These are phyloP conservation scores for Boulengeromyrus knoepffleri DNA, from an alignment of 2,113 vertebrate species.

Conservation along the genomic window DNA sequence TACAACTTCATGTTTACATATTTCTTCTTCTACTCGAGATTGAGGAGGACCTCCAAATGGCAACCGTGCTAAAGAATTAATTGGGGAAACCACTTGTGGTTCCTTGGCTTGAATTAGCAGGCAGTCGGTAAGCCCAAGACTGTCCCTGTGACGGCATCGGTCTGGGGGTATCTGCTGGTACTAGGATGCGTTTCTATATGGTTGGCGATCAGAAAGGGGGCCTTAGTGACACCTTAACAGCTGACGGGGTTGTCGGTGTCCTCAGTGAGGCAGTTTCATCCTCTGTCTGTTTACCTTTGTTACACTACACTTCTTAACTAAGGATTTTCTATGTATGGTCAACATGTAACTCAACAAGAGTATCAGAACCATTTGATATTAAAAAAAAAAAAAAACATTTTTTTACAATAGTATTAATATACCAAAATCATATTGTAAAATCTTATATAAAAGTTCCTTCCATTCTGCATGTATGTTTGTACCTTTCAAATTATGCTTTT, in stretches of 20 bases:
- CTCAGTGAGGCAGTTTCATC: neutral
- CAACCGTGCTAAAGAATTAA: neutral
- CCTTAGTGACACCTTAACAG: neutral
- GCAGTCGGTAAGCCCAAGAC: neutral
- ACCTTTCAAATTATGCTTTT: conserved; percentile 15
- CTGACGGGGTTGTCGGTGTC: neutral
- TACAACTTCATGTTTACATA: conserved; percentile 35
- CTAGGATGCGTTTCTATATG: neutral
- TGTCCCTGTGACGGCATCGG: neutral
- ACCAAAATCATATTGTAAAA: conserved; percentile 31
- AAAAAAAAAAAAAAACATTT: conserved; percentile 35
- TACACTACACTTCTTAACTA: conserved; percentile 23
- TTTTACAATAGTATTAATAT: conserved; percentile 22
- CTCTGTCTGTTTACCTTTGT: neutral
- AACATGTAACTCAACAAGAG: neutral
- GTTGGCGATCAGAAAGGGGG: neutral
- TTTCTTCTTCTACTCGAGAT: neutral
- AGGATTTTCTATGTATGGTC: neutral
- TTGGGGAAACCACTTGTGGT: neutral
- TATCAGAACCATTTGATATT: conserved; percentile 26
- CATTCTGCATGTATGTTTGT: conserved; percentile 41
- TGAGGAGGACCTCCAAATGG: neutral
- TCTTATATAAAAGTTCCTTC: conserved; percentile 28
- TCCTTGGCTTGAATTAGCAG: neutral
- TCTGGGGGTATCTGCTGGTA: neutral